Conservation (phyloP, 2,888 invertebrate species). For the Lissocephala sabroskyi region DNA sequence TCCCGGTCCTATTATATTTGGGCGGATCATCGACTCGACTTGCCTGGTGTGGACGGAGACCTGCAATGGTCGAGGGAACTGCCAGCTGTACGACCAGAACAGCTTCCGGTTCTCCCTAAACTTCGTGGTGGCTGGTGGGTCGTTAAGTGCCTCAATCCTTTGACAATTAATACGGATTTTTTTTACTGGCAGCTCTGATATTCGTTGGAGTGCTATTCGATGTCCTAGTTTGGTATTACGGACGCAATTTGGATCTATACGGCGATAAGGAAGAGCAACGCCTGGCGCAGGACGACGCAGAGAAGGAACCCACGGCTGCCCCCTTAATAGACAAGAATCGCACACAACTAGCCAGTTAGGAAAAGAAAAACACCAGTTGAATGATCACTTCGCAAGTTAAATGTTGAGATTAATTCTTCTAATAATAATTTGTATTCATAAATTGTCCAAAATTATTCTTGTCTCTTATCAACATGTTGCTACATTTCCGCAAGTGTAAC, state of each 20-base stretch:
- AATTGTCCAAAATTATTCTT: too few relatives aligned
- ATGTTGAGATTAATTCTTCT: too few relatives aligned
- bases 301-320: conserved; percentile 59
- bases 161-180: conserved; percentile 1
- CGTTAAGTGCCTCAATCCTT: neutral
- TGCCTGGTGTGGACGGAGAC: conserved; percentile 80
- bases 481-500: too few relatives aligned
- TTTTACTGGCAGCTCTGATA: conserved; percentile 73
- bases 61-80: conserved; percentile 78
- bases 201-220: conserved; percentile 76
- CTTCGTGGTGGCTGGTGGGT: conserved; percentile 74
- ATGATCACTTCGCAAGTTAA: too few relatives aligned
- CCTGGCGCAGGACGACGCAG: conserved; percentile 37
- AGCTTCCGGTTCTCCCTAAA: conserved; percentile 76
- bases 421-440: too few relatives aligned
- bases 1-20: conserved; percentile 80
- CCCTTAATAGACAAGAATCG: conserved; percentile 54
- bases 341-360: too few relatives aligned
- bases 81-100: conserved; percentile 79
- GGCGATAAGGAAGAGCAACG: conserved; percentile 69
- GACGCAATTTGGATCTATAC: conserved; percentile 76
- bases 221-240: conserved; percentile 76
- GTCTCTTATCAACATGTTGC: too few relatives aligned
- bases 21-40: conserved; percentile 78
- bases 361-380: too few relatives aligned